These are phyloP conservation scores for Drosophila crucigera DNA, from an alignment of 2,888 invertebrate genomes.

Conservation along the genomic window DNA sequence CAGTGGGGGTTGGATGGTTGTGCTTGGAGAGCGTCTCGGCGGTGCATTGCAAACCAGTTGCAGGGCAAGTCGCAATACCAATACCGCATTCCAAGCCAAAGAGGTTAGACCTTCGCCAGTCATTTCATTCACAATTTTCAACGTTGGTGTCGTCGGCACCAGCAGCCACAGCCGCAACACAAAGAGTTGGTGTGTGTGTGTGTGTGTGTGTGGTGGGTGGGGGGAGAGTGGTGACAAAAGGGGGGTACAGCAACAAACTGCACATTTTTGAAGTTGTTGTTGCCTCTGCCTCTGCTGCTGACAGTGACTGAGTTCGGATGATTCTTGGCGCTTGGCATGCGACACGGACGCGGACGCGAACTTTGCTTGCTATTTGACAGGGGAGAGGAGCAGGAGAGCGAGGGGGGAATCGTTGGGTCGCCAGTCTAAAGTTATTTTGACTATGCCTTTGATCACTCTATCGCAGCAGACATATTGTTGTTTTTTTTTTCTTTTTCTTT, in stretches of 20 bases:
- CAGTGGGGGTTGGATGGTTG: too few species aligned
- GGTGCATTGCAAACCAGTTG: conserved; percentile 71
- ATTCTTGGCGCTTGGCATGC: conserved; percentile 69
- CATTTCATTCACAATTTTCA: conserved; percentile 85
- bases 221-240: conserved; percentile 12
- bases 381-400: background rate
- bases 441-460: conserved; percentile 44
- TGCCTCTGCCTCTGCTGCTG: conserved; percentile 30
- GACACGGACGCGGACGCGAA: conserved; percentile 53
- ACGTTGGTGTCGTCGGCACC: conserved; percentile 39
- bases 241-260: conserved; percentile 31
- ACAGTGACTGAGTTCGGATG: conserved; percentile 24
- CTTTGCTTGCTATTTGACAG: conserved; percentile 19
- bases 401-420: background rate
- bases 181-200: background rate
- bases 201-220: too few species aligned
- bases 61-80: conserved; percentile 79
- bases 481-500: background rate
- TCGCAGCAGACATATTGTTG: conserved; percentile 11
- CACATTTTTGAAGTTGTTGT: conserved; percentile 56
- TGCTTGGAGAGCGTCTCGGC: background rate
- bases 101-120: conserved; percentile 81
- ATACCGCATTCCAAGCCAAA: conserved; percentile 82
- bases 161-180: conserved; percentile 8
- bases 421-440: conserved; percentile 32